Evolutionary conservation across 37 sponge, comb jelly and placozoan species (phyloP).

Genomic region (Halisarca cf. caerulea): DNA sequence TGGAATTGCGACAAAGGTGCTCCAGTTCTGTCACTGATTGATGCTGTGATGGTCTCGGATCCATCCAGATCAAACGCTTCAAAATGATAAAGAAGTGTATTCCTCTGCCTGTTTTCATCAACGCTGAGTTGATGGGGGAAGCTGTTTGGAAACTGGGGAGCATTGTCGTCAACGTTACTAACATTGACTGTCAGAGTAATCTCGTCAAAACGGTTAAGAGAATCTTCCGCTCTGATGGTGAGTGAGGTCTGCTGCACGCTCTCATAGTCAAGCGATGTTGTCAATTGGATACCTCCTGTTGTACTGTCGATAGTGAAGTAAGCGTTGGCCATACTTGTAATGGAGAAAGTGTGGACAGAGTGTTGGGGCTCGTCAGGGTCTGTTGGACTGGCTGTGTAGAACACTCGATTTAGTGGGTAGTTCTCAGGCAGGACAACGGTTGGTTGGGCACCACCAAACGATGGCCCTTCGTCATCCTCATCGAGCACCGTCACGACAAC

Average conservation of each 20-base stretch:
- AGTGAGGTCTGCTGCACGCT: not conserved
- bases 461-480: not conserved
- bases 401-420: not conserved
- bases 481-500: slow-evolving; percentile 1
- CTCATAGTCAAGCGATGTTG: not conserved
- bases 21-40: slow-evolving; percentile 2
- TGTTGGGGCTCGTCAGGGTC: not conserved
- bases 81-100: slow-evolving; percentile 9
- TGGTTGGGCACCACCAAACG: not conserved
- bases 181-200: slow-evolving; percentile 31
- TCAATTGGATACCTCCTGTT: slow-evolving; percentile 1
- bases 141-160: slow-evolving; percentile 6
- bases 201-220: slow-evolving; percentile 11
- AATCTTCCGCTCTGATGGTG: slow-evolving; percentile 37
- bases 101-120: not conserved
- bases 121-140: not conserved
- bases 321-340: not conserved
- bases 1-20: not conserved
- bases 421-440: not conserved
- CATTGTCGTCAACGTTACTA: slow-evolving; percentile 39
- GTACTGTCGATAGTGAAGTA: not conserved
- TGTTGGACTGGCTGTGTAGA: slow-evolving; percentile 9
- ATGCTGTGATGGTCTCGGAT: slow-evolving; percentile 25
- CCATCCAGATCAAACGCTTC: slow-evolving; percentile 33
- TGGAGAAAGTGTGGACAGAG: not conserved